Percentiles rank a stretch among this genome's conserved stretches.
phyloP scores from a whole-genome alignment of 1,140 invertebrate genomes.

The Solen grandis region DNA sequence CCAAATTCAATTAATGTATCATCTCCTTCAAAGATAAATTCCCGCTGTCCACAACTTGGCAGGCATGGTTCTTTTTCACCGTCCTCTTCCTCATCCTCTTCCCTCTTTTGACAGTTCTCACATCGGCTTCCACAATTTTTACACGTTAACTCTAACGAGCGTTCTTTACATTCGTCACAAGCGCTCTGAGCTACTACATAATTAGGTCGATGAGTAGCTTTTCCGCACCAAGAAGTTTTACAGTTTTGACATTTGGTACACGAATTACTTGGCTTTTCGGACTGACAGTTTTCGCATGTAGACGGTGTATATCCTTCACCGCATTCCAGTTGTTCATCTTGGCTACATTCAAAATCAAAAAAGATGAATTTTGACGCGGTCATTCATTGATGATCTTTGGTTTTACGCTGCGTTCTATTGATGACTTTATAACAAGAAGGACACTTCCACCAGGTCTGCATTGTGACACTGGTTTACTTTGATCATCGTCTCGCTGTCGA shows the following conservation, averaged over 20 bases:
- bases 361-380: too few species aligned
- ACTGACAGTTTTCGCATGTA: not conserved
- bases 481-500: not conserved
- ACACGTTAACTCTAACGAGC: not conserved
- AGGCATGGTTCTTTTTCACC: not conserved
- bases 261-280: not conserved
- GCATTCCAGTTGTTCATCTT: not conserved
- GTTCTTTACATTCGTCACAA: conserved; percentile 21
- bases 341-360: not conserved
- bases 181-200: conserved; percentile 35
- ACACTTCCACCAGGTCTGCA: not conserved
- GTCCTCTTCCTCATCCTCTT: not conserved
- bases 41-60: conserved; percentile 4
- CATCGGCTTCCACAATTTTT: conserved; percentile 30
- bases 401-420: not conserved
- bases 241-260: too few species aligned
- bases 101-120: conserved; percentile 3
- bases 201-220: conserved; percentile 22
- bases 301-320: not conserved
- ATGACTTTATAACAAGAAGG: conserved; percentile 14
- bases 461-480: not conserved
- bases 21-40: conserved; percentile 22
- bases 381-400: not conserved
- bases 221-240: not conserved
- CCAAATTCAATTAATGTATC: conserved; percentile 9